A percentile compares a stretch with the other conserved stretches of the same genome.
Conservation (phyloP, 2,113 vertebrate species). For the Platanista minor region DNA sequence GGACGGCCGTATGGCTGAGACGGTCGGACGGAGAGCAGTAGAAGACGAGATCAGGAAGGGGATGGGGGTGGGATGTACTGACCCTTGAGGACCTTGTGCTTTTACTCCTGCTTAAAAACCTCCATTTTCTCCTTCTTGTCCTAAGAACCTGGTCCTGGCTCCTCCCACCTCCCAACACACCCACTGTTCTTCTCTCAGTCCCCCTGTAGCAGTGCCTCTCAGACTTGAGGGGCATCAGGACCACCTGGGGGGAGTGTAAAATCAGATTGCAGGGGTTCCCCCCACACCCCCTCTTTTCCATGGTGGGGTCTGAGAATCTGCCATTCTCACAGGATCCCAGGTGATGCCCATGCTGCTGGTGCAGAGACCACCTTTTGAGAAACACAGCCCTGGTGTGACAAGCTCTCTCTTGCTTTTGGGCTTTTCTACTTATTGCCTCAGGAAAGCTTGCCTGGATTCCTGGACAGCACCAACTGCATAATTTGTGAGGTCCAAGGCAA, state of each 20-base stretch:
- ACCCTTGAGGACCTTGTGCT: background rate
- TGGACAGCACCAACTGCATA: rapidly evolving
- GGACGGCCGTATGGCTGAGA: background rate
- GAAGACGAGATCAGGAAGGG: background rate
- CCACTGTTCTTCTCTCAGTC: rapidly evolving
- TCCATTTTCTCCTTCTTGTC: background rate
- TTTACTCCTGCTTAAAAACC: background rate
- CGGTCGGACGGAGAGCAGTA: background rate
- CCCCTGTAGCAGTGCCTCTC: background rate
- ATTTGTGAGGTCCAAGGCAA: background rate
- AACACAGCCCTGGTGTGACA: background rate
- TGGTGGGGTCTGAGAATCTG: background rate
- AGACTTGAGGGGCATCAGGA: background rate
- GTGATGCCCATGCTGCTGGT: no score
- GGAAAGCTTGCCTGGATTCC: background rate
- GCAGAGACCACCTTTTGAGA: background rate
- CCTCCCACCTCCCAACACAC: background rate
- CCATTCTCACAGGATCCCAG: background rate
- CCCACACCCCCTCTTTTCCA: background rate
- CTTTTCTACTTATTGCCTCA: background rate
- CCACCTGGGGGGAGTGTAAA: background rate
- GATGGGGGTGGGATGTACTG: rapidly evolving
- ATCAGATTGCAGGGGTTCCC: background rate
- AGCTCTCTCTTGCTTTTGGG: background rate
- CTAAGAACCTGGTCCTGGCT: background rate